Conservation (phyloP, 2,888 invertebrate genomes). For the Gnatocerus cornutus region DNA sequence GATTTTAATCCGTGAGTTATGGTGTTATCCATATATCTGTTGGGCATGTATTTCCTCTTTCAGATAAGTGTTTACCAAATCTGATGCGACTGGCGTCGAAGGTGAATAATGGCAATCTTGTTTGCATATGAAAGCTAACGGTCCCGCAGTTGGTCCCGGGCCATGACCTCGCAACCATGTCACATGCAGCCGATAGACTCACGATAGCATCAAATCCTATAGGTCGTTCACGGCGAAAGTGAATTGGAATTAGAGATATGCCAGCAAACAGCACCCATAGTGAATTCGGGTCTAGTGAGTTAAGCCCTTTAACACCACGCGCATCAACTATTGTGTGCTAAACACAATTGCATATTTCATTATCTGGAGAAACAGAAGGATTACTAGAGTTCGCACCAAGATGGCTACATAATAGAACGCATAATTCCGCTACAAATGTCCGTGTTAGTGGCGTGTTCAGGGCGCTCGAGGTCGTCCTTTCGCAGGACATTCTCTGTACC, state of each 20-base stretch:
- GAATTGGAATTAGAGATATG: conserved; percentile 59
- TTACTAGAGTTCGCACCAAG: conserved; percentile 61
- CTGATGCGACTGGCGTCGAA: conserved; percentile 62
- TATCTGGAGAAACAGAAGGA: conserved; percentile 64
- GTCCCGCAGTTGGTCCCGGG: conserved; percentile 53
- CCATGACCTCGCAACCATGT: conserved; percentile 58
- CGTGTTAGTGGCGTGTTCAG: conserved; percentile 57
- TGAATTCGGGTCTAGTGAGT: conserved; percentile 37
- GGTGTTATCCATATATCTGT: conserved; percentile 39
- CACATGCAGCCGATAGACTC: conserved; percentile 61
- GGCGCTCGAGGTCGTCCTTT: conserved; percentile 45
- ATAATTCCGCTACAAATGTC: conserved; percentile 66
- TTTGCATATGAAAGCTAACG: conserved; percentile 69
- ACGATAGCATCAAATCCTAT: conserved; percentile 60
- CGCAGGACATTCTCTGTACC: conserved; percentile 48
- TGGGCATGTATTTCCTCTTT: conserved; percentile 53
- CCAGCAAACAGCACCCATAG: conserved; percentile 48
- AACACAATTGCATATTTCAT: conserved; percentile 66
- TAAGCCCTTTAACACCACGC: conserved; percentile 49
- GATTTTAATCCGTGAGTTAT: conserved; percentile 48
- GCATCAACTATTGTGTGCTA: conserved; percentile 62
- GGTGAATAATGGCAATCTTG: conserved; percentile 69
- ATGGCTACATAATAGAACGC: conserved; percentile 62
- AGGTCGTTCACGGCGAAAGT: conserved; percentile 56
- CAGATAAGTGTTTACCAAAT: conserved; percentile 60